Evolutionary conservation across 2,797 vertebrate genomes (phyloP), one percentile per base, ranked within the genome.

Genomic region (Sphenopsis melanotis): DNA sequence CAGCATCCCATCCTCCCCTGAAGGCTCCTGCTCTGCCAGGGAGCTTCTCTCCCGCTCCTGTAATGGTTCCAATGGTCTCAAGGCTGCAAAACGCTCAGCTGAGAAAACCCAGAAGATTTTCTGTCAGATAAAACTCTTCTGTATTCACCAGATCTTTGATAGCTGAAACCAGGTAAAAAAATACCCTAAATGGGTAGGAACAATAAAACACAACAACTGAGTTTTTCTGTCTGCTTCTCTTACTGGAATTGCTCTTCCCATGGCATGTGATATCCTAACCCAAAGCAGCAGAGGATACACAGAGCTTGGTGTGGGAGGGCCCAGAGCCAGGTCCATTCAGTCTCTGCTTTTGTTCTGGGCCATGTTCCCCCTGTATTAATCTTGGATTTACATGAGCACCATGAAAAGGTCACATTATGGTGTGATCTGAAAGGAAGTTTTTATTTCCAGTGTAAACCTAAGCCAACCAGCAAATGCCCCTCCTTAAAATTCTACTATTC

Each of bases 401-500:
- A 15, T 6, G 32, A 55, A 89, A 85, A 91, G 83, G 81, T 82
- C 69, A 84, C 37, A 56, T 68, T 65, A 61, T 69, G 20, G 29
- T 1, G 1, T 21, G 61, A 87, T 47, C 78, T 47, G 39, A 78
- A 93, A 76, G 68, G 68, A 42, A 50, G 23, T 86, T 89, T 89
- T 60, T 88, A 76, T 89, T 94, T 88, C 59, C 49, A 93, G 16
- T 27, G 37, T 90, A 95, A 94, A 95, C 55, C 36, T 36, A 70
- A 50, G 60, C 50, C 86, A 89, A 80, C 66, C 72, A 93, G 59
- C 24, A 89, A 88, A 95, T 75, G 36, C 34, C 60, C 20, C 19
- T 64, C 74, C 87, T 90, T 36, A 93, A 95, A 92, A 95, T 57
- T 94, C 79, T 83, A 37, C 88, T 87, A 59, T 88, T 87, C 74